These are phyloP conservation scores for Tuberolachnus salignus DNA, from an alignment of 2,888 invertebrate genomes.

Conservation along the genomic window DNA sequence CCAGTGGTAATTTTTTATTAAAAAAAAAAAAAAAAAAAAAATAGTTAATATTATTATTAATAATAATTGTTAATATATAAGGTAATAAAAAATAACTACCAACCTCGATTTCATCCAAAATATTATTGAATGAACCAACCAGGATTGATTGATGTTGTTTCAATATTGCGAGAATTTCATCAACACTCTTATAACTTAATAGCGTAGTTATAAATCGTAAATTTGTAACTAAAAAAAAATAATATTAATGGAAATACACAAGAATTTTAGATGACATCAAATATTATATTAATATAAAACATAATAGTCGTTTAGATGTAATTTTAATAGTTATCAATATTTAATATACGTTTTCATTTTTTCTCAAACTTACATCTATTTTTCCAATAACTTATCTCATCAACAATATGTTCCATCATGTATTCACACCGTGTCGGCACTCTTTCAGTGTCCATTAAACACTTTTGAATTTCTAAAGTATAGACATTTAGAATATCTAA, in stretches of 20 bases:
- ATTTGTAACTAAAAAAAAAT: constrained; percentile 17
- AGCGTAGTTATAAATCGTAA: constrained; percentile 27
- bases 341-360: too few species aligned
- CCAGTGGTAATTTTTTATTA: too few species aligned
- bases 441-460: constrained; percentile 41
- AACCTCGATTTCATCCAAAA: constrained; percentile 33
- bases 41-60: too few species aligned
- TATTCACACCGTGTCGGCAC: constrained; percentile 35
- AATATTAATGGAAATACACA: constrained; percentile 3
- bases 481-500: constrained; percentile 42
- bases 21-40: too few species aligned
- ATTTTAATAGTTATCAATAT: too few species aligned
- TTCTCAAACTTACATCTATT: constrained; percentile 21
- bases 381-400: constrained; percentile 41
- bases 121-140: constrained; percentile 20
- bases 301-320: not conserved
- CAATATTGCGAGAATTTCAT: constrained; percentile 30
- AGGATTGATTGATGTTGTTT: constrained; percentile 43
- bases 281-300: not conserved
- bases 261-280: not conserved
- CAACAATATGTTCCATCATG: constrained; percentile 50
- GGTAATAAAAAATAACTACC: not conserved
- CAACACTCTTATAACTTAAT: constrained; percentile 30
- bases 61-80: too few species aligned
- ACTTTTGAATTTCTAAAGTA: constrained; percentile 42